Evolutionary conservation across 2,113 vertebrate species (phyloP).

Genomic region (Orthonyx spaldingii): DNA sequence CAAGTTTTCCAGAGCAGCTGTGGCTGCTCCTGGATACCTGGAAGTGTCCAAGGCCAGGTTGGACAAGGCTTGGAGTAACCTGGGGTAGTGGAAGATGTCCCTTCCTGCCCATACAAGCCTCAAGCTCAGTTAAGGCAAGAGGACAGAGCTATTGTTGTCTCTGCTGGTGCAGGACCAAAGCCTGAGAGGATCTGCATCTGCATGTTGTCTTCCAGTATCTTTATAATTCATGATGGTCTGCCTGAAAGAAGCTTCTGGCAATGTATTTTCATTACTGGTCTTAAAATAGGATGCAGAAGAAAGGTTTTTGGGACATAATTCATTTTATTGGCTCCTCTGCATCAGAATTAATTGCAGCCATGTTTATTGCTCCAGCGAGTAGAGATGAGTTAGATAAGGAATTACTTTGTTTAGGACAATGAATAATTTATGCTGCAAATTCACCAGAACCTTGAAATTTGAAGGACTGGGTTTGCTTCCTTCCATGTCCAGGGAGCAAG

Average conservation of each 20-base stretch:
- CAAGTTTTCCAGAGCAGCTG: background rate
- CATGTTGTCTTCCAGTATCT: background rate
- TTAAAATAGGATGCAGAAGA: conserved; percentile 22
- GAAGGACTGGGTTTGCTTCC: background rate
- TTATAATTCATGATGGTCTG: background rate
- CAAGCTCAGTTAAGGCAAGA: background rate
- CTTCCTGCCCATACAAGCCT: background rate
- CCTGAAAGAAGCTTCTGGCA: background rate
- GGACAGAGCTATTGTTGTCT: background rate
- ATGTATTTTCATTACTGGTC: background rate
- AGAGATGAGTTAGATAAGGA: conserved; percentile 40
- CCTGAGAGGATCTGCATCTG: background rate
- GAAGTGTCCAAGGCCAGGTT: background rate
- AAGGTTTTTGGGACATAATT: conserved; percentile 45
- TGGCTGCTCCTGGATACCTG: background rate
- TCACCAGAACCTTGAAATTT: conserved; percentile 26
- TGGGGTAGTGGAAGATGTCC: rapidly evolving
- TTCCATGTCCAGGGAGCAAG: background rate
- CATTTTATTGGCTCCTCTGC: conserved; percentile 34
- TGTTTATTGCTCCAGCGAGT: conserved; percentile 30
- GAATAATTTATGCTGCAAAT: conserved; percentile 38
- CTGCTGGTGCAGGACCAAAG: background rate
- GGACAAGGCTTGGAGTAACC: background rate
- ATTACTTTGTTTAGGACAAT: conserved; percentile 13
- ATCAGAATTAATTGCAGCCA: conserved; percentile 44